phyloP scores from a whole-genome alignment of 1,140 invertebrate species.

The Caenorhabditis inopinata region DNA sequence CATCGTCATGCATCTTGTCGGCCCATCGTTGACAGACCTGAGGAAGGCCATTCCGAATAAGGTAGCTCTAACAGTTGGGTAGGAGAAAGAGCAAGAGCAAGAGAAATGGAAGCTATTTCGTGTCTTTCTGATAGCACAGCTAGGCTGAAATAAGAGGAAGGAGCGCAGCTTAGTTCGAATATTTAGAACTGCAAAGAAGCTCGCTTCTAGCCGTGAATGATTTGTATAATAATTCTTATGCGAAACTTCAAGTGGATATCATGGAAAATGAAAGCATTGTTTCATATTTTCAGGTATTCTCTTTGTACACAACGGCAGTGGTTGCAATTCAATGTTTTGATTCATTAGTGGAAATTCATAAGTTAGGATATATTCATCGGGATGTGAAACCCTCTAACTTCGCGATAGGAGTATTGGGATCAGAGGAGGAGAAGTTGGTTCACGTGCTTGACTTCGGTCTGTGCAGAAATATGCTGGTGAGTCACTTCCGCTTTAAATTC shows the following conservation, averaged over 20 bases:
- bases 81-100: no score
- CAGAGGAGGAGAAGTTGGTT: constrained; percentile 1
- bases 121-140: background rate
- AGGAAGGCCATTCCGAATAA: constrained; percentile 26
- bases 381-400: constrained; percentile 47
- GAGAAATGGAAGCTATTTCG: background rate
- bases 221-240: no score
- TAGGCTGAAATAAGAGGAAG: no score
- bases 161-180: no score
- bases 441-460: constrained; percentile 41
- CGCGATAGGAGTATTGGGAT: constrained; percentile 30
- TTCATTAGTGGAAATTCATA: constrained; percentile 19
- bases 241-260: no score
- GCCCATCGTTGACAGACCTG: constrained; percentile 40
- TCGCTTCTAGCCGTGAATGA: no score
- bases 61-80: background rate
- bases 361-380: constrained; percentile 34
- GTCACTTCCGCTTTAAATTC: no score
- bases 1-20: constrained; percentile 45
- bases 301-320: background rate
- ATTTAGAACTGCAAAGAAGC: no score
- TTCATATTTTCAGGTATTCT: background rate
- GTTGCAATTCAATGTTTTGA: background rate
- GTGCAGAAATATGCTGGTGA: background rate
- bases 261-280: background rate